These are phyloP conservation scores for Rhea pennata DNA, from an alignment of 2,113 vertebrate species.

Conservation along the genomic window DNA sequence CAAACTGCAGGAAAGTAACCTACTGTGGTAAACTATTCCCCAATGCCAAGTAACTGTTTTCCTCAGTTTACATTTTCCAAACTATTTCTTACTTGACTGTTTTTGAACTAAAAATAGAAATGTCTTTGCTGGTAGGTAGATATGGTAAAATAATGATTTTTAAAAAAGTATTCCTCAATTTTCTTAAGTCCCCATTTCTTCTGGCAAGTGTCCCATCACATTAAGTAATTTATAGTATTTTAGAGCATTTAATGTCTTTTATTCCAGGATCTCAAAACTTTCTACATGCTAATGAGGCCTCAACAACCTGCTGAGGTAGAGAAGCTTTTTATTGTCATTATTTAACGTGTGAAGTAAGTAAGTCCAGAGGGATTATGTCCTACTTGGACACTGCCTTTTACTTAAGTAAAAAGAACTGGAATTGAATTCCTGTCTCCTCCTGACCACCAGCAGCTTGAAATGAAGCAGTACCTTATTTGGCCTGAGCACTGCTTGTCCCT, in stretches of 20 bases:
- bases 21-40: neutral
- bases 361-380: neutral
- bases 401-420: neutral
- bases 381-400: neutral
- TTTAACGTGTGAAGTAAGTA: neutral
- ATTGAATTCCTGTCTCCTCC: neutral
- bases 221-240: neutral
- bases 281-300: neutral
- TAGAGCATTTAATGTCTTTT: neutral
- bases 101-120: neutral
- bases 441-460: accelerated
- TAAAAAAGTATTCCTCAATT: neutral
- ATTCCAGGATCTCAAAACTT: neutral
- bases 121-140: neutral
- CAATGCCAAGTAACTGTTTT: neutral
- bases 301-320: neutral
- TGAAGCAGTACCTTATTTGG: neutral
- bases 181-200: neutral
- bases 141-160: neutral
- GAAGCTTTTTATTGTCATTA: neutral
- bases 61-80: neutral
- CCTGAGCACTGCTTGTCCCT: accelerated
- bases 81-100: neutral
- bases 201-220: accelerated
- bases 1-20: neutral